Evolutionary conservation across 2,113 vertebrate species (phyloP), one percentile per base, ranked within the genome.

Genomic region (Microcebus tavaratra): DNA sequence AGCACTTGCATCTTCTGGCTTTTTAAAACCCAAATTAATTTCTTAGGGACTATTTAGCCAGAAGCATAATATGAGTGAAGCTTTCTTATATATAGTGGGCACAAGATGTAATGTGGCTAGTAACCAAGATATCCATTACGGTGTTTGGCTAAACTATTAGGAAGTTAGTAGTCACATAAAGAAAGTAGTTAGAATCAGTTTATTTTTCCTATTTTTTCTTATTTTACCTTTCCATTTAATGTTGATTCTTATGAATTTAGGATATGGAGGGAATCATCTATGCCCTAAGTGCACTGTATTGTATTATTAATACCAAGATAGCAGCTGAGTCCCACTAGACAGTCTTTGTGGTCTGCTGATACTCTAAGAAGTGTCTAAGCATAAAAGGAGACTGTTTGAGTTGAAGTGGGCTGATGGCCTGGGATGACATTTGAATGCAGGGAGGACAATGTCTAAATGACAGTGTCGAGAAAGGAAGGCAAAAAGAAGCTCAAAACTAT

Each of bases 221-320:
- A 5, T 97, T 97, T 93, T 97, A 39, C 88, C 79, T 97, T 97
- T 96, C 95, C 80, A 78, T 94, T 92, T 96, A 85, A 80, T 96
- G 91, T 97, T 98, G 90, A 89, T 96, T 98, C 87, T 90, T 97
- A 70, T 18, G 95, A 97, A 97, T 98, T 98, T 98, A 96, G 97
- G 97, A 96, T 97, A 94, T 6, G 20, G 96, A 97, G 96, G 57
- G 94, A 97, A 97, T 97, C 45, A 25, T 97, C 95, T 93, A 25
- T 98, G 96, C 94, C 86, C 4, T 93, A 97, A 98, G 92, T 96
- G 80, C 75, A 96, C 97, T 98, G 45, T 98, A 96, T 98, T 99
- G 97, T 98, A 98, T 98, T 98, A 99, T 98, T 98, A 98, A 98
- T 98, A 98, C 97, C 94, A 98, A 97, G 97, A 98, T 73, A 98